Base-by-base conservation (phyloP, 30 jellyfish, hydroid and myxozoan species). In the Aurelia coerulea region DNA sequence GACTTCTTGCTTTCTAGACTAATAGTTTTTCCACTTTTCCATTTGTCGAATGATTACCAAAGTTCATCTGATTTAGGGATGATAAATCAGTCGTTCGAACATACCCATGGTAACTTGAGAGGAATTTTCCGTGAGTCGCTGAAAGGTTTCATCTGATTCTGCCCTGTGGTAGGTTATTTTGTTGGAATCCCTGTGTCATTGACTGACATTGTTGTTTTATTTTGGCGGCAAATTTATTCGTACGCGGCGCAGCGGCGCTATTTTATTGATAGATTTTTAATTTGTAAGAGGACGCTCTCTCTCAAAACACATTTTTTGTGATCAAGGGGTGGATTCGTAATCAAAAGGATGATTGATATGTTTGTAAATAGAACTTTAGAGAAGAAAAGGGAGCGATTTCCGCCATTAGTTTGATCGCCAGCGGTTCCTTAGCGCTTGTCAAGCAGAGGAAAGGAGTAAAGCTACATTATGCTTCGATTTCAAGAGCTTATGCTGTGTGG, bases 351-450 rank as follows among this genome's bases (percentile, higher is more conserved):
- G 91, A 81, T 81, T 68, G 91, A 65, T 78, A 62, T 68, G 59
- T 81, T 81, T 81, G 91, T 68, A 81, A 81, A 81, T 46, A 81
- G 50, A 59, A 68, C 84, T 23, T 67, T 63, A 52, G 76, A 49
- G 71, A 12, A 78, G 68, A 68, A 81, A 67, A 76, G 83, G 63
- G 70, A 74, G 91, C 91, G 91, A 81, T 81, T 81, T 81, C 91
- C 91, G 91, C 83, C 84, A 37, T 15, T 66, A 69, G 69, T 69
- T 68, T 81, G 68, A 15, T 18, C 91, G 76, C 60, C 65, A 81
- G 91, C 91, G 91, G 91, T 49, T 8, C 77, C 65, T 70, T 54
- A 13, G n/a, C 29, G 15, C 76, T 58, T 81, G 91, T 68, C 91
- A 68, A 15, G 51, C 49, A 54, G 52, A 81, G 84, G 84, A 68